A percentile compares a stretch with the other conserved stretches of the same genome.
Evolutionary conservation across 2,797 vertebrate genomes (phyloP).

Genomic region (Lindbergichthys nudifrons): DNA sequence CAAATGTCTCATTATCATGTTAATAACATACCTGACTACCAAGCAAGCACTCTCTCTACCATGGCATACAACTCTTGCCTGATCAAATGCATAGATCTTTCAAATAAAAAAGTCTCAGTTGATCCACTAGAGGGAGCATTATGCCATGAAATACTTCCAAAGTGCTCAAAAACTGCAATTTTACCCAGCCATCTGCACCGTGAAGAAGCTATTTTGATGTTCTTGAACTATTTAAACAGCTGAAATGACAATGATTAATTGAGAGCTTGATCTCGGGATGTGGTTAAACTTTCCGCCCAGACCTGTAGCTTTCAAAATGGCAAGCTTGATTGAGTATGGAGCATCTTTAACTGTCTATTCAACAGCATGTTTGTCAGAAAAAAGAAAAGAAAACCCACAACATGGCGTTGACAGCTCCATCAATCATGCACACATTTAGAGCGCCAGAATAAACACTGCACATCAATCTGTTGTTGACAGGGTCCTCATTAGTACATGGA

Average conservation of each 20-base stretch:
- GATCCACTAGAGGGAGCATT: conserved; percentile 67
- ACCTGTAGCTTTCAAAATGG: conserved; percentile 25
- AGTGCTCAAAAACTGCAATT: conserved; percentile 23
- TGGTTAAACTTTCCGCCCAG: conserved; percentile 11
- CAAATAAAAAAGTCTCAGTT: conserved; percentile 6
- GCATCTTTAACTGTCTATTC: conserved; percentile 35
- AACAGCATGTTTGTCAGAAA: conserved; percentile 8
- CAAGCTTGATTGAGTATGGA: not conserved
- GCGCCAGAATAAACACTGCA: conserved; percentile 36
- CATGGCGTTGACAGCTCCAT: conserved; percentile 46
- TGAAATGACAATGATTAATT: conserved; percentile 27
- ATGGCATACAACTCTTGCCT: not conserved
- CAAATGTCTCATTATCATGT: not conserved
- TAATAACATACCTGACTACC: not conserved
- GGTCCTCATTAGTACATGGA: conserved; percentile 50
- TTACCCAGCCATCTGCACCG: conserved; percentile 25
- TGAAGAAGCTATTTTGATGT: conserved; percentile 26
- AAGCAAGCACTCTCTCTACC: not conserved
- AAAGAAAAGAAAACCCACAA: conserved; percentile 25
- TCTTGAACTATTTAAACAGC: conserved; percentile 34
- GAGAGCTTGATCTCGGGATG: conserved; percentile 17
- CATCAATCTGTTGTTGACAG: conserved; percentile 65
- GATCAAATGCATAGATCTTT: conserved; percentile 9
- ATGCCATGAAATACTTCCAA: conserved; percentile 22
- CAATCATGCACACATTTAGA: conserved; percentile 51